Base-by-base conservation (phyloP, 2,797 vertebrate species). In the Psittacula derbiana region DNA sequence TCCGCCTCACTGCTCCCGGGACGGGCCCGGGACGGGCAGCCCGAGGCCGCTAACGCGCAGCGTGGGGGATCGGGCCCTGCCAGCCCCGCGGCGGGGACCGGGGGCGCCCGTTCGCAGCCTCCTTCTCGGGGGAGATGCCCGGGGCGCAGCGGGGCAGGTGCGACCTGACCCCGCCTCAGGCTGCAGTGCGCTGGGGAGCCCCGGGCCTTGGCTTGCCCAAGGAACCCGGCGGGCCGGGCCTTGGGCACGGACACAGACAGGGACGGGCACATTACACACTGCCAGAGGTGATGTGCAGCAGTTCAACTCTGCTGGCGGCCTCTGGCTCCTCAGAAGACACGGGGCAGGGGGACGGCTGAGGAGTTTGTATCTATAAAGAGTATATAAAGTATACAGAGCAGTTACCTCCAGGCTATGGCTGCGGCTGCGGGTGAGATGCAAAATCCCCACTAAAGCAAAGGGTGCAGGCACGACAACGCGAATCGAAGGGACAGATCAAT, bases 401-500 rank as follows among this genome's bases (percentile, higher is more conserved):
- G 38, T 31, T 12, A 47, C 36, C 23, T 72, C 30, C 60, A 15
- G n/a, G 11, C 44, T 33, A 17, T 30, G 4, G 18, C 5, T 36
- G 20, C n/a, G 4, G 18, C 5, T 36, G 20, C 11, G 25, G 16
- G 2, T 0, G 0, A 28, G 55, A 2, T 28, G 31, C 75, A 16
- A 8, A 8, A 15, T 18, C 13, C 49, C 27, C 11, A 1, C 5
- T 17, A 3, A 36, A 11, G 61, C 38, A 4, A 28, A n/a, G 46
- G 46, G 4, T 14, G 28, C n/a, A 11, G 67, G 2, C 27, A 3
- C 44, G 4, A 10, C 21, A 9, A 2, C 5, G 13, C 4, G 6
- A 6, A 4, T 3, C 1, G 38, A 23, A 41, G 47, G 55, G 12
- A 13, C 21, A 16, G 10, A 2, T 12, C 3, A 20, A 36, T 13